These are phyloP conservation scores for Brachyptera putata DNA, from an alignment of 2,888 invertebrate genomes.

Conservation along the genomic window DNA sequence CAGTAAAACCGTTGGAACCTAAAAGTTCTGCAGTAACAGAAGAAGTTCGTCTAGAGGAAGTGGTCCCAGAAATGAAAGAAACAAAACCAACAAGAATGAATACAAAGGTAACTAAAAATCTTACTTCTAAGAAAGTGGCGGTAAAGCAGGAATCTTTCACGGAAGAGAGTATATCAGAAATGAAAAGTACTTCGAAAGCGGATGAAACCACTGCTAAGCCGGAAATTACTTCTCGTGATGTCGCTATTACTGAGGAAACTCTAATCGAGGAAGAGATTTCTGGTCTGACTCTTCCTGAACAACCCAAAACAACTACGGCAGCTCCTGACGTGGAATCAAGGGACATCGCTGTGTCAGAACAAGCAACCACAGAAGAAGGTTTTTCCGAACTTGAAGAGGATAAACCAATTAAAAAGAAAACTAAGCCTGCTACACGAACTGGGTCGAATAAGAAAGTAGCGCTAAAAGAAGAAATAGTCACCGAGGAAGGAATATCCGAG, in stretches of 20 bases:
- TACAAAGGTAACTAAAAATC: background rate
- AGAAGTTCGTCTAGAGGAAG: background rate
- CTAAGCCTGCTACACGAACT: background rate
- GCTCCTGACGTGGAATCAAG: slow-evolving; percentile 7
- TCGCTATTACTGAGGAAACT: slow-evolving; percentile 22
- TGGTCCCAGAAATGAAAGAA: background rate
- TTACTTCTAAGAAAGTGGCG: slow-evolving; percentile 5
- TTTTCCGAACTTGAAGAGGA: slow-evolving; percentile 7
- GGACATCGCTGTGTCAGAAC: slow-evolving; percentile 21
- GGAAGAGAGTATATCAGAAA: background rate
- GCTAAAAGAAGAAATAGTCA: background rate
- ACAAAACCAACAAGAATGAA: background rate
- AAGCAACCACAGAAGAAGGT: background rate
- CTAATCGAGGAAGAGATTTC: slow-evolving; percentile 17
- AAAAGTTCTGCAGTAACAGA: slow-evolving; percentile 23
- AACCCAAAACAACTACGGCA: slow-evolving; percentile 4
- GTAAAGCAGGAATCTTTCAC: background rate
- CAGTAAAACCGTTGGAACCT: background rate
- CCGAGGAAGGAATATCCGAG: background rate
- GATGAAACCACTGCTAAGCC: slow-evolving; percentile 13
- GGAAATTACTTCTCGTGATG: slow-evolving; percentile 20
- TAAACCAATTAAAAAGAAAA: background rate
- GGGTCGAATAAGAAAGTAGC: background rate
- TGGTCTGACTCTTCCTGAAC: background rate
- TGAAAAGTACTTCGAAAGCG: background rate